A percentile compares a stretch with the other conserved stretches of the same genome.
Conservation (phyloP, 2,113 vertebrate genomes). For the Mastomys natalensis region DNA sequence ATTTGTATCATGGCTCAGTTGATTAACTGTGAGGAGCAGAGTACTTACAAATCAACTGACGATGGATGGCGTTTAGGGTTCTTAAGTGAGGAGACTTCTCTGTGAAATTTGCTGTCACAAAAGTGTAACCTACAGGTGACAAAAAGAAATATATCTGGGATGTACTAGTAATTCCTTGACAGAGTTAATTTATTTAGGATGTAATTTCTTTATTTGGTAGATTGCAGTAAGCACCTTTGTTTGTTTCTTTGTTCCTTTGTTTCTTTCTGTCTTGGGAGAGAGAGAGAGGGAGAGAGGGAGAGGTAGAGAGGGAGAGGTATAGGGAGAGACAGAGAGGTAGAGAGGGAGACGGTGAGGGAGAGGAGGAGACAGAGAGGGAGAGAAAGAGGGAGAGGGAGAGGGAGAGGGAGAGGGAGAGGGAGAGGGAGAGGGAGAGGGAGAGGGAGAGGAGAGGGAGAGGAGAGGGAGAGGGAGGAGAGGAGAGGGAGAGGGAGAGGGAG, state of each 20-base stretch:
- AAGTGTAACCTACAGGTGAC: slow-evolving; percentile 2
- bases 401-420: too few species aligned
- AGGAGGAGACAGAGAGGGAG: too few species aligned
- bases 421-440: too few species aligned
- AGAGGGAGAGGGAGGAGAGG: too few species aligned
- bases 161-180: background rate
- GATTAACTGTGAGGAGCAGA: background rate
- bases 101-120: slow-evolving; percentile 29
- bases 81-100: background rate
- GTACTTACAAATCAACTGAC: background rate
- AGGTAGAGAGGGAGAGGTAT: too few species aligned
- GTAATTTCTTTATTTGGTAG: background rate
- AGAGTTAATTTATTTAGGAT: background rate
- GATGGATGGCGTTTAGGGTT: background rate
- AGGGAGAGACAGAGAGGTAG: too few species aligned
- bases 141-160: background rate
- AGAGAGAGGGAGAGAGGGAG: background rate
- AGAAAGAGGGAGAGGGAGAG: too few species aligned
- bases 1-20: background rate
- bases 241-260: background rate
- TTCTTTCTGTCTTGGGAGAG: background rate
- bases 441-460: too few species aligned
- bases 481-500: background rate
- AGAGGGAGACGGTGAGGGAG: too few species aligned
- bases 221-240: background rate